Evolutionary conservation across 2,888 invertebrate genomes (phyloP), one percentile per base, ranked within the genome.

Genomic region (Cryptocheilus praepositus): DNA sequence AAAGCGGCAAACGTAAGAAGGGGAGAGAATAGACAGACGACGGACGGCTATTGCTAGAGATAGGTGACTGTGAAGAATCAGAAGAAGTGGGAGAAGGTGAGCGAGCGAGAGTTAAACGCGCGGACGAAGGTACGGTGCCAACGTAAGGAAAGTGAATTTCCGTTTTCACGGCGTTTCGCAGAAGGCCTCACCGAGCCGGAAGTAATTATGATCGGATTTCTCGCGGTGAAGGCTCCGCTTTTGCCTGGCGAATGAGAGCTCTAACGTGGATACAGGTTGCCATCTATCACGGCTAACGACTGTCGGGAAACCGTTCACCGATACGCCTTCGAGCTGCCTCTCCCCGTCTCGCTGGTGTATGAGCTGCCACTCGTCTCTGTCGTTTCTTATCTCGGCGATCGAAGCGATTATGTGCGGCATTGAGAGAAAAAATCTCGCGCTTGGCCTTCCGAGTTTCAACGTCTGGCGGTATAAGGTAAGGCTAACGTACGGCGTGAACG

Each of bases 81-180:
- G 55, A 56, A 61, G 49, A 21, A 57, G 15, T 4, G 15, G 18
- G 19, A 3, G 21, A 16, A 11, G 19, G 3, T 4, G 52, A 13
- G 16, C 3, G 19, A 52, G 52, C 13, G 52, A 25, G 8, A 53
- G 16, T n/a, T 25, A 18, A 21, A 16, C 16, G 25, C 5, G 15
- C 5, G 4, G 21, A 18, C 53, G 15, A 22, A 1, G 22, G 16
- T 64, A 59, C 57, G 67, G 16, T 70, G 65, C 69, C 75, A 78
- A 76, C 76, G 73, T 63, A 73, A 80, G 73, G 82, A 82, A 82
- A 82, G 82, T 79, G 73, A 81, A 80, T 77, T 81, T 81, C 81
- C 77, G 79, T 80, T 79, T 73, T 74, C 74, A 74, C 67, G 67
- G 65, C 67, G 68, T 71, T 67, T 76, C 75, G 19, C 68, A 69